Conservation (phyloP, 1,140 invertebrate species). For the Mycetomoellerius zeteki region DNA sequence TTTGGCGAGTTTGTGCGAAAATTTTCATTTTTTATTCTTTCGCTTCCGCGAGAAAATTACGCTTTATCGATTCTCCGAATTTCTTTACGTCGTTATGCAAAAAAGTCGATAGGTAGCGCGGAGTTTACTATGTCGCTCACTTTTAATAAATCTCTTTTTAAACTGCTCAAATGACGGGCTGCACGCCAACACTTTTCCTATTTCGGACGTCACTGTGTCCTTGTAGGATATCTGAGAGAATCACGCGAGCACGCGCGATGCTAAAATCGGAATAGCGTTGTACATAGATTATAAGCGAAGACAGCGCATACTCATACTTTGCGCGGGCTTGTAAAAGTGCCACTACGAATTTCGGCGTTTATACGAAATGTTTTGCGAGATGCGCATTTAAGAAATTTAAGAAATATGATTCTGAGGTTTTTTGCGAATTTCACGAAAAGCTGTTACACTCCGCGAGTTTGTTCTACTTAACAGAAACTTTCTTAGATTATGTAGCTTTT, state of each 20-base stretch:
- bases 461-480: slow-evolving; percentile 28
- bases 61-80: slow-evolving; percentile 20
- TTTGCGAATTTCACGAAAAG: background rate
- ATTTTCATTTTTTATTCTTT: slow-evolving; percentile 7
- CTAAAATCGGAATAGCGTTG: slow-evolving; percentile 44
- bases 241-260: slow-evolving; percentile 64
- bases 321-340: slow-evolving; percentile 40
- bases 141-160: slow-evolving; percentile 67
- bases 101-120: slow-evolving; percentile 18
- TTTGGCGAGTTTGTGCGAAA: background rate
- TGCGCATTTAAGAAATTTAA: slow-evolving; percentile 47
- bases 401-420: background rate
- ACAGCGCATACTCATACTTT: slow-evolving; percentile 1
- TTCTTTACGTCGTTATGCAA: slow-evolving; percentile 33
- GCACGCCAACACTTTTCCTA: slow-evolving; percentile 63
- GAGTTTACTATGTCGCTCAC: slow-evolving; percentile 31
- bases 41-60: slow-evolving; percentile 15
- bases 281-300: slow-evolving; percentile 54
- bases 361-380: slow-evolving; percentile 15
- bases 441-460: background rate
- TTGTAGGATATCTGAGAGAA: slow-evolving; percentile 64
- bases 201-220: slow-evolving; percentile 50
- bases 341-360: slow-evolving; percentile 41
- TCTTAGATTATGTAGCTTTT: background rate
- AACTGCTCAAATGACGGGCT: slow-evolving; percentile 41